Percentiles rank a stretch among this genome's conserved stretches.
Conservation (phyloP, 2,113 vertebrate genomes). For the Lycaon pictus region DNA sequence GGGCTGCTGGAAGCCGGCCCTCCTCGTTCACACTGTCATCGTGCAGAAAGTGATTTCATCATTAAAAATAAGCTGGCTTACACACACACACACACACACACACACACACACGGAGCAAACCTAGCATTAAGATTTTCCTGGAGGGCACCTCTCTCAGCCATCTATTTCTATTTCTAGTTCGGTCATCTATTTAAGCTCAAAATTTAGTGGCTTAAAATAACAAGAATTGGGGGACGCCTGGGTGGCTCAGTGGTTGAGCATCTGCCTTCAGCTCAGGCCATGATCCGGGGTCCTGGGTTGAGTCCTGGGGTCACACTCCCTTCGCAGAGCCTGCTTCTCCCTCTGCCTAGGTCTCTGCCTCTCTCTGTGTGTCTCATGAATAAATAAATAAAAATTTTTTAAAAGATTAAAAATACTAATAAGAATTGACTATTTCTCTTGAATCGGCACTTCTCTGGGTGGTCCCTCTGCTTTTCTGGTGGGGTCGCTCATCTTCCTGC, state of each 20-base stretch:
- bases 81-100: not conserved
- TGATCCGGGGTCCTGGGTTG: too few relatives aligned
- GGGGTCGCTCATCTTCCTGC: not conserved
- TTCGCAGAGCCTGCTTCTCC: too few relatives aligned
- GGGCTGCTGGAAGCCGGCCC: not conserved
- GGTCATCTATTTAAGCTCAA: not conserved
- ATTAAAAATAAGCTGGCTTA: constrained; percentile 14
- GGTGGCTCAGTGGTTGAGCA: too few relatives aligned
- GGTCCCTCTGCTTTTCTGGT: not conserved
- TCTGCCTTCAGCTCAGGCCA: too few relatives aligned
- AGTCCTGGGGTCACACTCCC: too few relatives aligned
- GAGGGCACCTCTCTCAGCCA: not conserved
- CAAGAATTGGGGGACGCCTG: not conserved
- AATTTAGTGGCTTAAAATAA: not conserved
- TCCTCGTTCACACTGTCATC: not conserved
- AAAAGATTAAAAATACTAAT: too few relatives aligned
- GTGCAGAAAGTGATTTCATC: not conserved
- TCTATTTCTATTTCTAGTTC: not conserved
- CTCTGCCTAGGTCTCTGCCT: too few relatives aligned
- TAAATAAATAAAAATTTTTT: too few relatives aligned
- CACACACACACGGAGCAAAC: not conserved
- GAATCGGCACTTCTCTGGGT: not conserved
- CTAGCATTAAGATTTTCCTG: not conserved
- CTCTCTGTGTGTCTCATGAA: too few relatives aligned
- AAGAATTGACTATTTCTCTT: not conserved